These are phyloP conservation scores for Psittacula derbiana DNA, from an alignment of 2,797 vertebrate genomes.

Conservation along the genomic window DNA sequence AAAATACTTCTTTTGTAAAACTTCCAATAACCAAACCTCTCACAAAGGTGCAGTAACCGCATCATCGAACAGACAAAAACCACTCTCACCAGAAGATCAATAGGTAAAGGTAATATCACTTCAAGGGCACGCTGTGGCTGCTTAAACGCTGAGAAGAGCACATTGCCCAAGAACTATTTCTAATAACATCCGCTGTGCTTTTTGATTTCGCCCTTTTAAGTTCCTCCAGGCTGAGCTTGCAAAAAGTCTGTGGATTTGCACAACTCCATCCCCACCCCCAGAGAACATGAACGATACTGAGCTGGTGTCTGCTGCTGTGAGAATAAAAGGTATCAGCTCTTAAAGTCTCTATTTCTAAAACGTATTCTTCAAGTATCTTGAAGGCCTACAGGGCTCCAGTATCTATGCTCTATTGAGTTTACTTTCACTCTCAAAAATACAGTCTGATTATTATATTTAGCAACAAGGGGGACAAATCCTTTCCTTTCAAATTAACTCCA, in stretches of 20 bases:
- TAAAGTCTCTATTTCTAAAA: neutral
- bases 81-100: conserved; percentile 7
- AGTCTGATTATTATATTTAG: neutral
- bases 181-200: conserved; percentile 3
- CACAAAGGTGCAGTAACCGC: neutral
- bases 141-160: conserved; percentile 1
- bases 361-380: neutral
- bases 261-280: neutral
- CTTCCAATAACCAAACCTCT: neutral
- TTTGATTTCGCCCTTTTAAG: conserved; percentile 14
- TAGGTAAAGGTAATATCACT: neutral
- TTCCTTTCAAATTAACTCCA: neutral
- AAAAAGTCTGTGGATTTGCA: neutral
- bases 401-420: neutral
- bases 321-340: neutral
- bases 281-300: neutral
- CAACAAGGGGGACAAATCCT: neutral
- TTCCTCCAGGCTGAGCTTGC: conserved; percentile 28
- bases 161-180: conserved; percentile 7
- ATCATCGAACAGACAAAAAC: neutral
- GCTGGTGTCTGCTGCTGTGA: neutral
- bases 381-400: neutral
- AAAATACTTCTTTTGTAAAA: neutral
- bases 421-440: neutral
- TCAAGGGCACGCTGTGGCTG: conserved; percentile 17